phyloP scores from a whole-genome alignment of 2,113 vertebrate species.

The Bos javanicus region DNA sequence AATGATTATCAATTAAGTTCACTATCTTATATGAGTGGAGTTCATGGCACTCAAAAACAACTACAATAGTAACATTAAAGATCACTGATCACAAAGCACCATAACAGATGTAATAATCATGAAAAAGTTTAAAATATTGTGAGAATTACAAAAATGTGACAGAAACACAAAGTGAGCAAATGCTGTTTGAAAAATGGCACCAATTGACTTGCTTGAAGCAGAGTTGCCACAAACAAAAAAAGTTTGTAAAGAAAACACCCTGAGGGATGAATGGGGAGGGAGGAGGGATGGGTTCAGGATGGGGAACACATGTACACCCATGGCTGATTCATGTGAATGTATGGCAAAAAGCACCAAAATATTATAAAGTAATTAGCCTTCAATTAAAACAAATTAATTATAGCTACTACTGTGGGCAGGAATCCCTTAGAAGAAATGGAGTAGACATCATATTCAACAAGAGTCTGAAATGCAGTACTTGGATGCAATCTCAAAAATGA shows the following conservation, averaged over 20 bases:
- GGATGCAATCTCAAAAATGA: background rate
- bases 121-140: background rate
- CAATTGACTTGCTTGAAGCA: background rate
- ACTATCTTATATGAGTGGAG: background rate
- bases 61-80: background rate
- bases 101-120: background rate
- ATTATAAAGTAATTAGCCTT: background rate
- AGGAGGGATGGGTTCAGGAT: background rate
- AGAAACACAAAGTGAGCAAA: background rate
- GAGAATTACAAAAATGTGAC: background rate
- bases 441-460: background rate
- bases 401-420: background rate
- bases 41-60: background rate
- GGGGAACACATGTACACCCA: background rate
- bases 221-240: background rate
- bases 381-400: background rate
- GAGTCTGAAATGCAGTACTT: background rate
- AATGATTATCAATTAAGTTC: background rate
- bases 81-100: background rate
- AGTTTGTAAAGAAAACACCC: background rate
- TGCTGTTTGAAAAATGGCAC: background rate
- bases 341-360: background rate
- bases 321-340: background rate
- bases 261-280: background rate
- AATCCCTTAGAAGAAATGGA: background rate